Evolutionary conservation across 2,113 vertebrate species (phyloP).

Genomic region (Procapra przewalskii): DNA sequence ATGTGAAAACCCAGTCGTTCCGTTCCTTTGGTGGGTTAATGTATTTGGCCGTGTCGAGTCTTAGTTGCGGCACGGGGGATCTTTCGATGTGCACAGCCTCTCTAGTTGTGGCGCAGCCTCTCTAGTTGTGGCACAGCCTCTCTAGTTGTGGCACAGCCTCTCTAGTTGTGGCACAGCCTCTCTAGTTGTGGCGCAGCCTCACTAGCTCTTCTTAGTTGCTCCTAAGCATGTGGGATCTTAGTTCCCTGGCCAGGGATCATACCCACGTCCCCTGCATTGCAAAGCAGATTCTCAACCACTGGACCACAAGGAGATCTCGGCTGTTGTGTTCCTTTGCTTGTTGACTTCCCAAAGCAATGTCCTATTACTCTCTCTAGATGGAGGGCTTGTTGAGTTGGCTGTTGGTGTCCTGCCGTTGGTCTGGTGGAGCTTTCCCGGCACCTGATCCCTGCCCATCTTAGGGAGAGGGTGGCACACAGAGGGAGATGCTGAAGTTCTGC

Average conservation of each 20-base stretch:
- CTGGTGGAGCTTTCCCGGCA: too few species aligned
- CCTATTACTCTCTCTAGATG: not conserved
- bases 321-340: not conserved
- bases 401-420: too few species aligned
- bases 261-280: not conserved
- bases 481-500: not conserved
- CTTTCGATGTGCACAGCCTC: too few species aligned
- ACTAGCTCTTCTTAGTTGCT: not conserved
- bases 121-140: not conserved
- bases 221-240: not conserved
- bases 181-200: too few species aligned
- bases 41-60: accelerated
- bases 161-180: not conserved
- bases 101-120: not conserved
- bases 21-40: not conserved
- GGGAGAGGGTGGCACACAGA: not conserved
- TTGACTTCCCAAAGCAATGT: not conserved
- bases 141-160: too few species aligned
- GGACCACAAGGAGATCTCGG: not conserved
- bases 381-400: not conserved
- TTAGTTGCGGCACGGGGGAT: not conserved
- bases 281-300: not conserved
- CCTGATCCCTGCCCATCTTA: not conserved
- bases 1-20: not conserved
- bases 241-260: not conserved